Conservation (phyloP, 1,140 invertebrate species). For the Agraylea sexmaculata region DNA sequence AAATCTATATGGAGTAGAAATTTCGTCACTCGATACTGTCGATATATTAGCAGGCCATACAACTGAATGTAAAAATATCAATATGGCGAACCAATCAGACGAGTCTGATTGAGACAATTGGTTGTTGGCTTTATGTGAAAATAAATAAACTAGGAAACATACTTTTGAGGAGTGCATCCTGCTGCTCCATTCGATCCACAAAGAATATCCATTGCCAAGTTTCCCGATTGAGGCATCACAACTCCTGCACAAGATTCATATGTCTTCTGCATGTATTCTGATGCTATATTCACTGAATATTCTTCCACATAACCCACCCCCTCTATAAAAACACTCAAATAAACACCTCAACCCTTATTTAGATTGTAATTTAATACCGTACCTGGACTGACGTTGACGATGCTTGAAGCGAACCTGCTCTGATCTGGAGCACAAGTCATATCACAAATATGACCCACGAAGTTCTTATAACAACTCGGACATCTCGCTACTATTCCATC, state of each 20-base stretch:
- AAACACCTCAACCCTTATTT: background rate
- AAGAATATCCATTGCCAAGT: constrained; percentile 46
- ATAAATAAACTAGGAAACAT: too few species aligned
- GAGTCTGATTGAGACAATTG: too few species aligned
- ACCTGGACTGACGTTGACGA: constrained; percentile 3
- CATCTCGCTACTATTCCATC: constrained; percentile 41
- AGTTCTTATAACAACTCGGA: constrained; percentile 40
- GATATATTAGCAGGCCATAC: too few species aligned
- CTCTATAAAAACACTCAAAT: too few species aligned
- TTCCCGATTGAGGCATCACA: constrained; percentile 45
- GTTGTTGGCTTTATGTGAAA: too few species aligned
- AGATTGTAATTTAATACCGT: background rate
- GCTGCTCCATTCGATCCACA: constrained; percentile 45
- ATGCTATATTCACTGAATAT: constrained; percentile 38
- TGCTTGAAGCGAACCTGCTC: constrained; percentile 29
- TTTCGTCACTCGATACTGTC: too few species aligned
- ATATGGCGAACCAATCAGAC: too few species aligned
- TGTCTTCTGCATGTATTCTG: constrained; percentile 41
- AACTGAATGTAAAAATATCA: too few species aligned
- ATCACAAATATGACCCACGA: constrained; percentile 37
- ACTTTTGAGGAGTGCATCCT: constrained; percentile 42
- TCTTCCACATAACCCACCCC: constrained; percentile 28
- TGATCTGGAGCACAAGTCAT: constrained; percentile 42
- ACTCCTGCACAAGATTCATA: constrained; percentile 51
- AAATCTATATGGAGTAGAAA: too few species aligned